Percentiles rank a stretch among this genome's conserved stretches.
phyloP scores from a whole-genome alignment of 2,888 invertebrate genomes.

The Tineola bisselliella region DNA sequence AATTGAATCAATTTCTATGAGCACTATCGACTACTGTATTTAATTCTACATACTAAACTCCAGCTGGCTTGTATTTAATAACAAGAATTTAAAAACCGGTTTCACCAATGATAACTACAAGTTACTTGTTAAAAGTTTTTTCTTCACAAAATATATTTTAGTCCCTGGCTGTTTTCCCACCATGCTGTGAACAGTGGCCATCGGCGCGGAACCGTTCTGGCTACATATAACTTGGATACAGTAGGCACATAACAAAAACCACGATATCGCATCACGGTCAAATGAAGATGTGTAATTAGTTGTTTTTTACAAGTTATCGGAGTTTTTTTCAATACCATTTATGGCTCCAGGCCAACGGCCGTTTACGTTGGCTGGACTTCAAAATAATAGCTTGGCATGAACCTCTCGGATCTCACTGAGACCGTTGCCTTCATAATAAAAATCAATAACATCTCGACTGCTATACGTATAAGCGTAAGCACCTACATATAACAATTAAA shows the following conservation, averaged over 20 bases:
- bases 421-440: conserved; percentile 13
- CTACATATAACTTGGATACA: conserved; percentile 14
- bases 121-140: conserved; percentile 11
- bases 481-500: conserved; percentile 34
- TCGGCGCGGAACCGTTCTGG: conserved; percentile 33
- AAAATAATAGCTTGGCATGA: conserved; percentile 34
- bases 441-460: conserved; percentile 3
- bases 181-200: conserved; percentile 24
- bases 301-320: conserved; percentile 41
- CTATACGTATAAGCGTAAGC: neutral
- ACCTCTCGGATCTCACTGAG: conserved; percentile 15
- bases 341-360: conserved; percentile 42
- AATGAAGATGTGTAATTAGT: conserved; percentile 64
- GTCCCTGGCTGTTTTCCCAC: conserved; percentile 39
- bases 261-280: conserved; percentile 49
- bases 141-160: conserved; percentile 12
- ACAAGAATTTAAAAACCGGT: conserved; percentile 8
- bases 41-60: conserved; percentile 6
- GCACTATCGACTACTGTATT: conserved; percentile 6
- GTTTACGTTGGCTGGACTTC: conserved; percentile 44
- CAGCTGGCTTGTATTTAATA: conserved; percentile 10
- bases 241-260: conserved; percentile 34
- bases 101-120: conserved; percentile 9
- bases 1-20: conserved; percentile 8
- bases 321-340: conserved; percentile 44